These are phyloP conservation scores for Temnothorax curvispinosus DNA, from an alignment of 1,140 invertebrate species.

Conservation along the genomic window DNA sequence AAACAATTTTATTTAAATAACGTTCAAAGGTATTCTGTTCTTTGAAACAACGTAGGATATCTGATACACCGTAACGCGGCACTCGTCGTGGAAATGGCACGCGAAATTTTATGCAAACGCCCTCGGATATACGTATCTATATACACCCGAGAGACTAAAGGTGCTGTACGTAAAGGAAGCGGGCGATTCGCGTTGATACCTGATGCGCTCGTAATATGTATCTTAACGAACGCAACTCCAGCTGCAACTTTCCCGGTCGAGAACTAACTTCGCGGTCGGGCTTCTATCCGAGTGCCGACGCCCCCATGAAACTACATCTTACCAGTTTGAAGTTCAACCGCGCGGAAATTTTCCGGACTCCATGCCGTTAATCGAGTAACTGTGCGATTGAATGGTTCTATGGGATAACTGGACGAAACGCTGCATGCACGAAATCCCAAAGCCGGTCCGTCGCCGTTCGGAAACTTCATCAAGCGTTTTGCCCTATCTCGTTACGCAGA, in stretches of 20 bases:
- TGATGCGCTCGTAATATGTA: slow-evolving; percentile 39
- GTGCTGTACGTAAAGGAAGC: neutral
- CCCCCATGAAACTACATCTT: slow-evolving; percentile 42
- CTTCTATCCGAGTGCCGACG: slow-evolving; percentile 13
- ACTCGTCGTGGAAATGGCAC: slow-evolving; percentile 37
- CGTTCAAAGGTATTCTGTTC: too few relatives aligned
- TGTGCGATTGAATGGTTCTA: slow-evolving; percentile 45
- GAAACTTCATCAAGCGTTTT: slow-evolving; percentile 43
- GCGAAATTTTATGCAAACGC: slow-evolving; percentile 61
- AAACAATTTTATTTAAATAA: slow-evolving; percentile 8
- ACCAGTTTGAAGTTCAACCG: slow-evolving; percentile 46
- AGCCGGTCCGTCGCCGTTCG: neutral
- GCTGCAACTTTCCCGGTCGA: slow-evolving; percentile 29
- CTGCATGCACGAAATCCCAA: neutral
- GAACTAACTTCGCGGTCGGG: slow-evolving; percentile 25
- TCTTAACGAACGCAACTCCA: slow-evolving; percentile 53
- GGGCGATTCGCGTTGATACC: slow-evolving; percentile 25
- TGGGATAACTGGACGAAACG: slow-evolving; percentile 24
- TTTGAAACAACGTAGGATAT: slow-evolving; percentile 5
- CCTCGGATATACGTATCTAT: neutral
- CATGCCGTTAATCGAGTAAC: slow-evolving; percentile 51
- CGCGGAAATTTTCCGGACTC: slow-evolving; percentile 52
- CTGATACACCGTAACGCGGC: slow-evolving; percentile 23
- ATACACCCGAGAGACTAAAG: neutral
- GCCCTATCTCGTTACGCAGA: neutral